Evolutionary conservation across 37 sponge, comb jelly and placozoan species (phyloP), one percentile per base, ranked within the genome.

Genomic region (Hormiphora californensis): DNA sequence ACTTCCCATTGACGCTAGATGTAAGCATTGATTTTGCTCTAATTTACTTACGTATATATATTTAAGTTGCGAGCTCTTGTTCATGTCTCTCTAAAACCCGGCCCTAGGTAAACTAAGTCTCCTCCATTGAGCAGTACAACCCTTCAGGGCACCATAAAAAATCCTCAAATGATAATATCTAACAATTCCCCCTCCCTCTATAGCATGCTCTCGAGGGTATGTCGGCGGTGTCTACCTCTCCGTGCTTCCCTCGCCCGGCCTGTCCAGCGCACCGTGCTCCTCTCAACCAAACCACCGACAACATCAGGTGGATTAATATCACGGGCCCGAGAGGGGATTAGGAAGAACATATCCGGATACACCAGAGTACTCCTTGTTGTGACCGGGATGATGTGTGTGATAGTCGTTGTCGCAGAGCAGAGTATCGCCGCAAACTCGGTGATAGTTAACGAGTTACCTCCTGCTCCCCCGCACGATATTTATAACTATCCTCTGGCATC

Each of bases 291-390:
- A n/a, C n/a, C n/a, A n/a, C n/a, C n/a, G n/a, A n/a, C n/a, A n/a
- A n/a, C n/a, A n/a, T n/a, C n/a, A n/a, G n/a, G n/a, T 4, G 61
- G 61, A 4, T 5, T 57, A 5, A 57, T 57, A 23, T 28, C 81
- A 23, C 35, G 38, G 25, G 35, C 43, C 44, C 17, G 40, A 3
- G 23, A 73, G 40, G 81, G 46, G 25, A 46, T 33, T 0, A 73
- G 46, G 22, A 41, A 19, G 2, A 73, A 73, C 38, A 73, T 73
- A 39, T 73, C 81, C 12, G 81, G 81, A n/a, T 73, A 73, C 43
- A 73, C 81, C 38, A 33, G 81, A 3, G 81, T 73, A 21, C 81
- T 73, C 23, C 40, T 73, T 40, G 81, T 73, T 41, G 38, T 73
- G 28, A 73, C 43, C 46, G 81, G 81, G 5, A 40, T 73, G 21